Evolutionary conservation across 1,140 invertebrate genomes (phyloP).

Genomic region (Drosophila sp.): DNA sequence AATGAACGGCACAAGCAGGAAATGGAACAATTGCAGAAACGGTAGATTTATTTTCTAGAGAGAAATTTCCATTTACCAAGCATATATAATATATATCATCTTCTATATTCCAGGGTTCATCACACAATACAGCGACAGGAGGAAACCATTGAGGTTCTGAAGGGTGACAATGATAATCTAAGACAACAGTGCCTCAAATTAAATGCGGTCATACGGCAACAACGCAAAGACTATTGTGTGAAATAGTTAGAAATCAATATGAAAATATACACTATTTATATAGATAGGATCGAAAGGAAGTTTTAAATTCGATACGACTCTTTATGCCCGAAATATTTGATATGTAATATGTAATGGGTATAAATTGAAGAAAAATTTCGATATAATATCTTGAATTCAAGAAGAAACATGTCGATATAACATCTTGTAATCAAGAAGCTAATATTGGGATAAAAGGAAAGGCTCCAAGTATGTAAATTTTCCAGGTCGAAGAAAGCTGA

Average conservation of each 20-base stretch:
- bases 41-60: conserved; percentile 38
- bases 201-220: conserved; percentile 89
- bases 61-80: no score
- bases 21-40: conserved; percentile 83
- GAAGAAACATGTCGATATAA: no score
- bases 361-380: no score
- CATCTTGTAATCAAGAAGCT: no score
- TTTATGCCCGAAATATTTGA: no score
- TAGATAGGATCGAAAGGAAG: neutral
- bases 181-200: conserved; percentile 89
- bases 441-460: no score
- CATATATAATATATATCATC: neutral
- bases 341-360: no score
- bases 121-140: conserved; percentile 91
- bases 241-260: conserved; percentile 61
- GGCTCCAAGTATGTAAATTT: no score
- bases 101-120: conserved; percentile 86
- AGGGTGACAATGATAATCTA: conserved; percentile 87
- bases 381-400: no score
- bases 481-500: no score
- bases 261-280: neutral
- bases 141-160: conserved; percentile 88
- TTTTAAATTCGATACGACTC: no score
- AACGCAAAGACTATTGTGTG: conserved; percentile 88
- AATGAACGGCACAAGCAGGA: conserved; percentile 83